A percentile compares a stretch with the other conserved stretches of the same genome.
These are phyloP conservation scores for Megalops atlanticus DNA, from an alignment of 2,113 vertebrate genomes.

Conservation along the genomic window DNA sequence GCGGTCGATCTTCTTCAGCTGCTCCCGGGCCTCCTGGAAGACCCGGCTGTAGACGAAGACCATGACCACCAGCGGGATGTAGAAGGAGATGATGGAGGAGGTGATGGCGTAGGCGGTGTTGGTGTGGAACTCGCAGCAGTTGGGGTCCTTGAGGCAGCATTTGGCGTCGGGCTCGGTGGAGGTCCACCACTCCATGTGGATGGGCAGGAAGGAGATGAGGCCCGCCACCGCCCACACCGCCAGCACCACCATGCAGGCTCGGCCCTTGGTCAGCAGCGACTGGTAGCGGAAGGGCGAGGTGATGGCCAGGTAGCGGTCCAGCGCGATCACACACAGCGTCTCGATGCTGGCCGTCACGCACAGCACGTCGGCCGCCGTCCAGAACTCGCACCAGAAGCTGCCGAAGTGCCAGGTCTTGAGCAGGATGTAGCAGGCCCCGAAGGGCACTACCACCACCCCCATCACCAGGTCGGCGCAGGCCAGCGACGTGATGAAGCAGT, in stretches of 20 bases:
- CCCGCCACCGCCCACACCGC: slow-evolving; percentile 88
- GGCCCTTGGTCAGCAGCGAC: slow-evolving; percentile 84
- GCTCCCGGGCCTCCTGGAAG: slow-evolving; percentile 90
- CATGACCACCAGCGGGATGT: slow-evolving; percentile 91
- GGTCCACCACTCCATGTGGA: slow-evolving; percentile 88
- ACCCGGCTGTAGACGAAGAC: slow-evolving; percentile 89
- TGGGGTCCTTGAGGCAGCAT: slow-evolving; percentile 62
- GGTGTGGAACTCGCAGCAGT: slow-evolving; percentile 92
- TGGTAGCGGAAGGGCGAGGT: slow-evolving; percentile 93
- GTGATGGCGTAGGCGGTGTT: slow-evolving; percentile 83
- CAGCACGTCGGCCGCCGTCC: slow-evolving; percentile 89
- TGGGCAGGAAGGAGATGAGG: slow-evolving; percentile 94
- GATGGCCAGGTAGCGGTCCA: slow-evolving; percentile 96
- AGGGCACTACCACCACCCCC: slow-evolving; percentile 91
- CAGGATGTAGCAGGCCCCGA: slow-evolving; percentile 85
- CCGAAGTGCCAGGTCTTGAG: slow-evolving; percentile 86
- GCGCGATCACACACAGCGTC: slow-evolving; percentile 92
- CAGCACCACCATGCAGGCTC: slow-evolving; percentile 82
- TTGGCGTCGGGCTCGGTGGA: slow-evolving; percentile 49
- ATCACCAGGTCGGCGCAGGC: slow-evolving; percentile 94
- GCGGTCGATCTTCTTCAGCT: slow-evolving; percentile 88
- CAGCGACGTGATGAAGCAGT: slow-evolving; percentile 94
- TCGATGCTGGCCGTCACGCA: slow-evolving; percentile 97
- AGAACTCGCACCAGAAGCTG: slow-evolving; percentile 90
- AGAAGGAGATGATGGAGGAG: slow-evolving; percentile 96